These are phyloP conservation scores for Dromas ardeola DNA, from an alignment of 2,113 vertebrate species.

Conservation along the genomic window DNA sequence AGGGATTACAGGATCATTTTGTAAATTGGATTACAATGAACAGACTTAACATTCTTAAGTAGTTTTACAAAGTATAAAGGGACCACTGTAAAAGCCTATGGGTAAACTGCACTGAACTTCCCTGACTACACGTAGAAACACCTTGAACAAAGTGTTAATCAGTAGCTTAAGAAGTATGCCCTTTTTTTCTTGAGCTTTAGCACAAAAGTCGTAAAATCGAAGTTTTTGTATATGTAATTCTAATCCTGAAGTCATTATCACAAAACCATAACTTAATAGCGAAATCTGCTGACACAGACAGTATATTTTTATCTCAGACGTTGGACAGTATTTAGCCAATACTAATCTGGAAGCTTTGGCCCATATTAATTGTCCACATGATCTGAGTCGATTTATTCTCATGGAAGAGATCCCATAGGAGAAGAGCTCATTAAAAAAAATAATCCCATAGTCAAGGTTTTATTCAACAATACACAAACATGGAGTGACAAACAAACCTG, in stretches of 20 bases:
- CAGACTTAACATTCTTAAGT: background rate
- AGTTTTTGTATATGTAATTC: background rate
- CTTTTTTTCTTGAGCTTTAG: background rate
- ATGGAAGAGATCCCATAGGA: background rate
- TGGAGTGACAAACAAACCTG: background rate
- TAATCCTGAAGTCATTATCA: background rate
- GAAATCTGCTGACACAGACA: background rate
- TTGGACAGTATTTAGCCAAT: background rate
- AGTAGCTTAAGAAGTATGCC: background rate
- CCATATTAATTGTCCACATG: background rate
- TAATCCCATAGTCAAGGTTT: background rate
- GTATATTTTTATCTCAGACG: background rate
- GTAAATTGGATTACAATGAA: constrained; percentile 22
- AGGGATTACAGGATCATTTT: constrained; percentile 15
- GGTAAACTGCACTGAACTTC: background rate
- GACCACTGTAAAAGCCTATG: background rate
- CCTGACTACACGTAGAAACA: background rate
- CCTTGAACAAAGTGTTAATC: background rate
- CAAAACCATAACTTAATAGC: background rate
- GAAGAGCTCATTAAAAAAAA: background rate
- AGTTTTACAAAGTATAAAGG: background rate
- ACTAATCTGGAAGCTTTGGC: background rate
- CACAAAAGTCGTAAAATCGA: background rate
- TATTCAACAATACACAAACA: background rate
- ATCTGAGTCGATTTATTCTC: background rate